Evolutionary conservation across 2,888 invertebrate genomes (phyloP).

Genomic region (Merodon equestris): DNA sequence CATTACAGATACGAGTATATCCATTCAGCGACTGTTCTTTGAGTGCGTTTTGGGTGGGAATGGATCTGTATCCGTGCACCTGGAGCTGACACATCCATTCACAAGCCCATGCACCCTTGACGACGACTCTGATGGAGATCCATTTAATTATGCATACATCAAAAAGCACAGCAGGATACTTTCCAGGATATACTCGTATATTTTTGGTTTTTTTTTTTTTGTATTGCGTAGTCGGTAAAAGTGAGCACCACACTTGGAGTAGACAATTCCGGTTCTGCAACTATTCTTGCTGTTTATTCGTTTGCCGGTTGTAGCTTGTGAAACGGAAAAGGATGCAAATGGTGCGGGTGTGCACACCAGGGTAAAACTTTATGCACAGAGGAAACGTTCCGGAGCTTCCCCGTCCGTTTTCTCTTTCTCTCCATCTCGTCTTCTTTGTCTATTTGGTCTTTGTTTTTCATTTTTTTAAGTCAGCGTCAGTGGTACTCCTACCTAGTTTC

Average conservation of each 20-base stretch:
- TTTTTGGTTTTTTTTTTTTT: constrained; percentile 20
- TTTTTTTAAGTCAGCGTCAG: too few relatives aligned
- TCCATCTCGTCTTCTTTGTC: constrained; percentile 2
- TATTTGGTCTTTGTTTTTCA: too few relatives aligned
- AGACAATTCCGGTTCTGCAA: constrained; percentile 43
- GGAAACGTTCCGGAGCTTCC: constrained; percentile 36
- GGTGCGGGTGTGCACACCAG: constrained; percentile 32
- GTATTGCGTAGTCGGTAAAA: constrained; percentile 2
- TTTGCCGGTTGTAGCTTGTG: constrained; percentile 13
- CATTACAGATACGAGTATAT: too few relatives aligned
- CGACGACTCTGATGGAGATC: too few relatives aligned
- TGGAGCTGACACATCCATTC: too few relatives aligned
- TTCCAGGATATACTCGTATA: constrained; percentile 44
- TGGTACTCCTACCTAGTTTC: background rate
- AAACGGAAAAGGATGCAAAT: constrained; percentile 36
- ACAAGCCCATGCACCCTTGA: too few relatives aligned
- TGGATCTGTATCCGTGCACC: too few relatives aligned
- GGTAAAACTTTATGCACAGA: constrained; percentile 42
- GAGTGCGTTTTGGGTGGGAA: too few relatives aligned
- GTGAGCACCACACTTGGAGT: background rate
- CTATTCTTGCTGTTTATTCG: constrained; percentile 39
- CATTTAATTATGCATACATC: constrained; percentile 43
- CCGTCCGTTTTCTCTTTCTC: constrained; percentile 33
- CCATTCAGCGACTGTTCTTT: too few relatives aligned
- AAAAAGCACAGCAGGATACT: constrained; percentile 60